Evolutionary conservation across 2,797 vertebrate species (phyloP), one percentile per base, ranked within the genome.

Genomic region (Sebastes matsubarae): DNA sequence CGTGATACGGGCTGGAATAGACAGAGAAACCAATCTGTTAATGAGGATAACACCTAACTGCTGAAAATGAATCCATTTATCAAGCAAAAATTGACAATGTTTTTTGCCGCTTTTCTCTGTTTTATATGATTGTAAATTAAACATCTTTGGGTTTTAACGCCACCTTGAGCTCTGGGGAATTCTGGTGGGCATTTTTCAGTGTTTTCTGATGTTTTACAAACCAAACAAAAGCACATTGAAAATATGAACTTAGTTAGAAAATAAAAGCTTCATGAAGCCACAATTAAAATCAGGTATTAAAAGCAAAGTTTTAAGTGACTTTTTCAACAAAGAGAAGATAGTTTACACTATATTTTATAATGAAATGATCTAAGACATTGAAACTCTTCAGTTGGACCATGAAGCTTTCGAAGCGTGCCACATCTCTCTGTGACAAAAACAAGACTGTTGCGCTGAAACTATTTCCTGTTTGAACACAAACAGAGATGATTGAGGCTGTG

Each of bases 1-100:
- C 0, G 24, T 81, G 52, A 83, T 96, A 96, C 0, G 83, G 29
- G 0, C 96, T 96, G 93, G 5, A 79, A 68, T 0, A 55, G 29
- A 72, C 1, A 8, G 4, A 8, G 11, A 55, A 34, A 32, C 8
- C 5, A n/a, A 11, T 4, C 3, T 25, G 1, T 70, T 14, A 61
- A 38, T 46, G 25, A 36, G 20, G 29, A 52, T 6, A 8, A 58
- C 9, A 13, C 12, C 27, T 34, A 14, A 38, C 36, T 14, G 20
- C 7, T 16, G 8, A 27, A 50, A 58, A 29, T 46, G 2, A 6
- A 20, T 16, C 1, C 16, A 46, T 22, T 58, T 13, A 29, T 46
- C 11, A 42, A 30, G 6, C 14, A 36, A 25, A 34, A 18, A 8
- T 10, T 38, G 1, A 38, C 13, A 38, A 5, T 1, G 5, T 14